These are phyloP conservation scores for Agraylea sexmaculata DNA, from an alignment of 1,140 invertebrate genomes.

Conservation along the genomic window DNA sequence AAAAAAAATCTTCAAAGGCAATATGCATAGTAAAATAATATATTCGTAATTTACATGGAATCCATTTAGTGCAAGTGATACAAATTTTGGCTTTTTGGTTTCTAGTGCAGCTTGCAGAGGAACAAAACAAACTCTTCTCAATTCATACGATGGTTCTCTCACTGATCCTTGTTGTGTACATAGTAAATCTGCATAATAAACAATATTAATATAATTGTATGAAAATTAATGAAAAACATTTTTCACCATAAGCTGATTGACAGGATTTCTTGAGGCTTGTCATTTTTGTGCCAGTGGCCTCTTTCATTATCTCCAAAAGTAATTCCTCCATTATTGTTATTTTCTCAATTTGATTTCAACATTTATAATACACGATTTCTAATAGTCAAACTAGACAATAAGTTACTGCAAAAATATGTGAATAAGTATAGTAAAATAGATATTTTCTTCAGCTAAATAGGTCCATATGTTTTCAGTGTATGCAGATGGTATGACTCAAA, in stretches of 20 bases:
- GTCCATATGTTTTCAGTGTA: too few relatives aligned
- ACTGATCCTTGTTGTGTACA: conserved; percentile 66
- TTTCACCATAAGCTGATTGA: conserved; percentile 66
- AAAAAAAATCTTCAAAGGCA: conserved; percentile 10
- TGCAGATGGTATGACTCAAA: neutral
- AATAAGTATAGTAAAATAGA: too few relatives aligned
- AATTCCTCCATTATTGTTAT: conserved; percentile 63
- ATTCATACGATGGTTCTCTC: conserved; percentile 68
- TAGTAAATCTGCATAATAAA: conserved; percentile 56
- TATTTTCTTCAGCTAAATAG: conserved; percentile 2
- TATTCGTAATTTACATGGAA: conserved; percentile 73
- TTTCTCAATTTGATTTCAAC: conserved; percentile 1
- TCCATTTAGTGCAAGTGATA: conserved; percentile 67
- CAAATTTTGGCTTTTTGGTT: conserved; percentile 72
- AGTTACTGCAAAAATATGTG: too few relatives aligned
- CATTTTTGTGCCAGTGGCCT: conserved; percentile 61
- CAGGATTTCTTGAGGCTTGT: conserved; percentile 58
- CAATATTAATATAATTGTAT: neutral
- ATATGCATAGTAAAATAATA: conserved; percentile 16
- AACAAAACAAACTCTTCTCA: conserved; percentile 69
- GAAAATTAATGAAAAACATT: conserved; percentile 6
- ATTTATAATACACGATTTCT: conserved; percentile 2
- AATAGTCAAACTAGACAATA: conserved; percentile 1
- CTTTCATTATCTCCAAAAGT: conserved; percentile 63
- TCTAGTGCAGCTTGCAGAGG: conserved; percentile 78